Evolutionary conservation across 2,113 vertebrate genomes (phyloP).

Genomic region (Lampris megalopsis): DNA sequence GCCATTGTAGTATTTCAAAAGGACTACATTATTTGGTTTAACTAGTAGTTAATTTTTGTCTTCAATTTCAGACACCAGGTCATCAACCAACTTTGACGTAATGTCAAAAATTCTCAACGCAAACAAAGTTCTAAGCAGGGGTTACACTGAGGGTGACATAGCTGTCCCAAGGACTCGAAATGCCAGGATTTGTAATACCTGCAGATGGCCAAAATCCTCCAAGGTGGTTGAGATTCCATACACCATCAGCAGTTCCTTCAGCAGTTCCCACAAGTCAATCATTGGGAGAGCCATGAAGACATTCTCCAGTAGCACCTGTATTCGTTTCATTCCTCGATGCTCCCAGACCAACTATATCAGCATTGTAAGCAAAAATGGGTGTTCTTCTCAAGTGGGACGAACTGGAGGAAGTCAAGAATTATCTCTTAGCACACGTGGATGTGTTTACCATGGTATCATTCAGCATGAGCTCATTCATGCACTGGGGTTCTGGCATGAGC

Average conservation of each 20-base stretch:
- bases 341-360: not conserved
- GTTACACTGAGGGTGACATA: not conserved
- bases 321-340: not conserved
- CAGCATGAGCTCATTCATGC: slow-evolving; percentile 24
- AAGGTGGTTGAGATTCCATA: not conserved
- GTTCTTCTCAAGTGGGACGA: not conserved
- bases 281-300: not conserved
- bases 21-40: too few species aligned
- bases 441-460: not conserved
- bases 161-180: not conserved
- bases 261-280: not conserved
- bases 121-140: not conserved
- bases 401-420: not conserved
- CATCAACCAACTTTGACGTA: not conserved
- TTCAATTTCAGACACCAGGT: not conserved
- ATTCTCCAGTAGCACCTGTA: not conserved
- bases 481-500: slow-evolving; percentile 25
- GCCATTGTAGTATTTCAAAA: too few species aligned
- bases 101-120: not conserved
- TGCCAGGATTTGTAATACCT: not conserved
- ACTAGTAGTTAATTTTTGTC: not conserved
- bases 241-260: not conserved
- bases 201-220: not conserved
- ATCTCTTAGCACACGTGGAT: not conserved
- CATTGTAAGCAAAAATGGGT: not conserved